phyloP scores from a whole-genome alignment of 2,797 vertebrate genomes.

The Trematomus bernacchii region DNA sequence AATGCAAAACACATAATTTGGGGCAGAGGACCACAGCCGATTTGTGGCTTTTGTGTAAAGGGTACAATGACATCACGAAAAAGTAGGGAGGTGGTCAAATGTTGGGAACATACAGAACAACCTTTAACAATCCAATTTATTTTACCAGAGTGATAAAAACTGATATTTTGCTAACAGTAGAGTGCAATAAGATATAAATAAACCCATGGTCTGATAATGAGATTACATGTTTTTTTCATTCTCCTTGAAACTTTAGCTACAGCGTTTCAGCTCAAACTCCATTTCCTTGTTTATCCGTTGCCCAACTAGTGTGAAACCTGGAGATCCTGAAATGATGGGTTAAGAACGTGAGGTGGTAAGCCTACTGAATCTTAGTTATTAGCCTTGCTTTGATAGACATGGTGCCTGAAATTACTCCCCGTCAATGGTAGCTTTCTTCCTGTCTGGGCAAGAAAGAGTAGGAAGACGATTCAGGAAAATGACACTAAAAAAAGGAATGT shows the following conservation, averaged over 20 bases:
- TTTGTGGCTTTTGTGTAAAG: constrained; percentile 12
- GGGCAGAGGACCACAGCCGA: constrained; percentile 8
- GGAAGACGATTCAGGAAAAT: constrained; percentile 18
- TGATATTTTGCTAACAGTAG: neutral
- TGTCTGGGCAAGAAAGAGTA: constrained; percentile 34
- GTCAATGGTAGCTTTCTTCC: constrained; percentile 45
- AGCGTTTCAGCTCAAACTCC: constrained; percentile 12
- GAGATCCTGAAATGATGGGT: constrained; percentile 63
- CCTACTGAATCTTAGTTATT: constrained; percentile 59
- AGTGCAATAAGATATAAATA: neutral
- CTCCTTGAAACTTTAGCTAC: constrained; percentile 6
- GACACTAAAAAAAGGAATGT: constrained; percentile 23
- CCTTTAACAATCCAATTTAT: too few relatives aligned
- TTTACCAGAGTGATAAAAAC: neutral
- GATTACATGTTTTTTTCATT: neutral
- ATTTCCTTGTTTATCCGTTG: constrained; percentile 58
- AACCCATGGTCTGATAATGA: neutral
- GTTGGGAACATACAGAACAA: neutral
- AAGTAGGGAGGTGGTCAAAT: neutral
- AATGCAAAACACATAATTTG: constrained; percentile 16
- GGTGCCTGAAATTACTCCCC: constrained; percentile 53
- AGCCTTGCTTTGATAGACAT: constrained; percentile 71
- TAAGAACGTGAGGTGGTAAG: constrained; percentile 54
- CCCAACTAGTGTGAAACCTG: constrained; percentile 57
- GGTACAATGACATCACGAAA: constrained; percentile 14